These are phyloP conservation scores for Denticeps clupeoides DNA, from an alignment of 2,797 vertebrate genomes.

Conservation along the genomic window DNA sequence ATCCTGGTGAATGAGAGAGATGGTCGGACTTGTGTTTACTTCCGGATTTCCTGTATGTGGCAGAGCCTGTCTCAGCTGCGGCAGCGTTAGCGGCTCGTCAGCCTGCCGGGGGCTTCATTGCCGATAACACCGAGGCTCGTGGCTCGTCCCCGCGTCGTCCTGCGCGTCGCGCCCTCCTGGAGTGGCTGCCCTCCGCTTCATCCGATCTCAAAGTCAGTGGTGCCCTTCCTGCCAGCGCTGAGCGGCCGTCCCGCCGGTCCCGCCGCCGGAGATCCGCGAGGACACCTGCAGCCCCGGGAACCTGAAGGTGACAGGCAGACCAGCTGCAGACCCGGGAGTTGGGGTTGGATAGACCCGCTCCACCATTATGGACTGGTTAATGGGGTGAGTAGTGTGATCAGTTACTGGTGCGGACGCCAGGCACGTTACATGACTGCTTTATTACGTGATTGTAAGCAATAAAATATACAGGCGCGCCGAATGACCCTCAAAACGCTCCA, in stretches of 20 bases:
- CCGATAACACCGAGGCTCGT: no score
- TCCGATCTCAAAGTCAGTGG: constrained; percentile 38
- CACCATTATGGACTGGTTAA: constrained; percentile 68
- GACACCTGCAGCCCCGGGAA: not conserved
- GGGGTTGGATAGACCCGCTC: constrained; percentile 23
- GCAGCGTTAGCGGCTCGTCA: constrained; percentile 21
- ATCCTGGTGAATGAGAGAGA: constrained; percentile 30
- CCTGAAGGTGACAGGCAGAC: constrained; percentile 4
- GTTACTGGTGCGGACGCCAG: not conserved
- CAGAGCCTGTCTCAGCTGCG: constrained; percentile 25
- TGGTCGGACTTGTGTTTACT: constrained; percentile 62
- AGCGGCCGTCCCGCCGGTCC: constrained; percentile 24
- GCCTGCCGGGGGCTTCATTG: constrained; percentile 27
- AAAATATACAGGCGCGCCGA: no score
- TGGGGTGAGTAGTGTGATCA: constrained; percentile 55
- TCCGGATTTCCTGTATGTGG: constrained; percentile 54
- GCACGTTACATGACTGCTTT: not conserved
- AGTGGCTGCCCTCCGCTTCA: constrained; percentile 22
- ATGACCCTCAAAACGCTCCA: no score
- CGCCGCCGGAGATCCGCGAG: constrained; percentile 4
- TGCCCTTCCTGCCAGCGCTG: constrained; percentile 17
- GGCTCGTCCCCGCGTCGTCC: no score
- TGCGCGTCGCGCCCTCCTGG: no score
- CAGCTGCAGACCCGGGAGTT: constrained; percentile 11
- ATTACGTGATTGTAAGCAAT: not conserved